phyloP scores from a whole-genome alignment of 2,113 vertebrate species.

The Turnix velox region DNA sequence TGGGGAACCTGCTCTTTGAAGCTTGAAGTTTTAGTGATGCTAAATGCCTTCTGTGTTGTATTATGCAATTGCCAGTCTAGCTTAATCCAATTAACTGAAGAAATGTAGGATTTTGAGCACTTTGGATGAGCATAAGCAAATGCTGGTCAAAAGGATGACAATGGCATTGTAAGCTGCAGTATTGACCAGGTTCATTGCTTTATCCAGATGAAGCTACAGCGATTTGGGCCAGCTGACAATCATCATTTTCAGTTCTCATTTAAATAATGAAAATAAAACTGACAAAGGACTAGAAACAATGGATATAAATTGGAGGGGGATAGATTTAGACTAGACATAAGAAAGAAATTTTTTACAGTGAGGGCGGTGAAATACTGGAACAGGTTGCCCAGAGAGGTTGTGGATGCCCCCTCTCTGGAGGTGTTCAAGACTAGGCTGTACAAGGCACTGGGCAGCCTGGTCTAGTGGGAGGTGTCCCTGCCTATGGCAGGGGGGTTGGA shows the following conservation, averaged over 20 bases:
- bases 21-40: not conserved
- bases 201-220: not conserved
- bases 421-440: no score
- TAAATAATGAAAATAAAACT: not conserved
- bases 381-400: no score
- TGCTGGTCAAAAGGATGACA: not conserved
- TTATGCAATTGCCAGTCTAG: not conserved
- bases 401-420: no score
- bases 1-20: constrained; percentile 48
- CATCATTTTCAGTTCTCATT: not conserved
- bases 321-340: no score
- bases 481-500: no score
- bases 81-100: constrained; percentile 26
- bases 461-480: no score
- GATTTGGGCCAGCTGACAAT: not conserved
- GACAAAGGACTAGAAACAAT: no score
- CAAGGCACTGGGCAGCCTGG: no score
- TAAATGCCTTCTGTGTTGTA: not conserved
- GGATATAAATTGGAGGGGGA: no score
- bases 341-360: no score
- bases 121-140: not conserved
- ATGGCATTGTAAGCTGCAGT: not conserved
- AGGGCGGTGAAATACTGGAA: no score
- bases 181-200: not conserved
- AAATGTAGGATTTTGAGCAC: not conserved